Conservation (phyloP, 2,888 invertebrate species). For the Cheilosia impressa region DNA sequence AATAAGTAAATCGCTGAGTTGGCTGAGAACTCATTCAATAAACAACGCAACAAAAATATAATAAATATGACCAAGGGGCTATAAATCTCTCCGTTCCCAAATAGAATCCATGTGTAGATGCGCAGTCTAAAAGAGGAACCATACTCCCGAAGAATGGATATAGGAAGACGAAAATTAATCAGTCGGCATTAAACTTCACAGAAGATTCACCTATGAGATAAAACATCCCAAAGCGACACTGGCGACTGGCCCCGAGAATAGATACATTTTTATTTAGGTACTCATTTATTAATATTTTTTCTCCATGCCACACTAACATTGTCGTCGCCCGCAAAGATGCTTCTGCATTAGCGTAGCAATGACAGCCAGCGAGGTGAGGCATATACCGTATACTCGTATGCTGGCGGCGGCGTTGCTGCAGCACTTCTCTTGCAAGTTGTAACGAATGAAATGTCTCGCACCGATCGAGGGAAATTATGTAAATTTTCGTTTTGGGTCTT, state of each 20-base stretch:
- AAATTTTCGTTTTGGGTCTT: conserved; percentile 52
- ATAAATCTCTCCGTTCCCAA: conserved; percentile 51
- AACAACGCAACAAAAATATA: conserved; percentile 30
- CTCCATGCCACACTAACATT: conserved; percentile 39
- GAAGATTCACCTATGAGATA: conserved; percentile 72
- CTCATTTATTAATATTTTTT: conserved; percentile 71
- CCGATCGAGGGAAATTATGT: conserved; percentile 68
- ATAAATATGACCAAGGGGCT: conserved; percentile 56
- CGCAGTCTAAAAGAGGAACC: conserved; percentile 22
- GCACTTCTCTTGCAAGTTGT: conserved; percentile 14
- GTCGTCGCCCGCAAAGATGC: conserved; percentile 26
- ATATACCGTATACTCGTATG: too few species aligned
- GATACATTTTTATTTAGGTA: conserved; percentile 64
- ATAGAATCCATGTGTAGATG: conserved; percentile 14
- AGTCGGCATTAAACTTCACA: conserved; percentile 68
- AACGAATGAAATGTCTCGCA: conserved; percentile 42
- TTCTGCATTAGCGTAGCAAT: conserved; percentile 23
- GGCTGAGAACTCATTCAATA: conserved; percentile 2
- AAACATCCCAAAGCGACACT: conserved; percentile 55
- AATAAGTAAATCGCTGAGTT: conserved; percentile 8
- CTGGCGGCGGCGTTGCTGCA: not conserved
- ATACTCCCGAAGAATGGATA: conserved; percentile 23
- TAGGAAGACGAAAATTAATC: conserved; percentile 63
- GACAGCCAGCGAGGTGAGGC: conserved; percentile 21
- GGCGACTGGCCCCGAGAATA: conserved; percentile 52